Conservation (phyloP, 1,140 invertebrate genomes). For the Phortica variegata region DNA sequence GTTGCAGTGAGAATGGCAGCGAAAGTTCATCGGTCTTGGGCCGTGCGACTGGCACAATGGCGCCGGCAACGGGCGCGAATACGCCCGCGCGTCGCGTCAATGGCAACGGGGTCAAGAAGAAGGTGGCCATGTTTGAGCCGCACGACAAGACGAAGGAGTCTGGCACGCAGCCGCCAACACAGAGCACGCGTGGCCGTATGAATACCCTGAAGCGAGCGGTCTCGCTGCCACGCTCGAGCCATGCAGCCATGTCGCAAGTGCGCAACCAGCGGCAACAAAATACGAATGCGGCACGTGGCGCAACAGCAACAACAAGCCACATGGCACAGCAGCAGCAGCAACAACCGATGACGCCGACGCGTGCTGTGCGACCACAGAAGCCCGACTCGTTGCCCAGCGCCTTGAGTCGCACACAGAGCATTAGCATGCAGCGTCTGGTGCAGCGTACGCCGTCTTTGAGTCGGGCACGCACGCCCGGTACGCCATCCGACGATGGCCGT, state of each 20-base stretch:
- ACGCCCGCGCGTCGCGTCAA: slow-evolving; percentile 33
- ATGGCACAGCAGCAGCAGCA: too few relatives aligned
- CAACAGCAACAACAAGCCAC: slow-evolving; percentile 8
- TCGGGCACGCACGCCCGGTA: slow-evolving; percentile 63
- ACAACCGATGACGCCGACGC: slow-evolving; percentile 48
- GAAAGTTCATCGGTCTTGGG: slow-evolving; percentile 71
- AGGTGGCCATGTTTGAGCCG: slow-evolving; percentile 50
- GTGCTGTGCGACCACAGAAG: slow-evolving; percentile 60
- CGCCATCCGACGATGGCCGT: slow-evolving; percentile 69
- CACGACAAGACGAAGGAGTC: slow-evolving; percentile 33
- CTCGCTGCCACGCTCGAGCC: slow-evolving; percentile 59
- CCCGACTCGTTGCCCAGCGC: slow-evolving; percentile 53
- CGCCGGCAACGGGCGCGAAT: neutral
- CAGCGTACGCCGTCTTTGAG: slow-evolving; percentile 63
- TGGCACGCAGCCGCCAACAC: slow-evolving; percentile 28
- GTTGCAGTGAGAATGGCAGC: slow-evolving; percentile 70
- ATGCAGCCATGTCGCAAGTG: slow-evolving; percentile 59
- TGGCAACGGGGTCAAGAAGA: slow-evolving; percentile 42
- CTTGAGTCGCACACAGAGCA: slow-evolving; percentile 53
- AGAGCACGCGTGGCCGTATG: slow-evolving; percentile 32
- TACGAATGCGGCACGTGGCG: slow-evolving; percentile 47
- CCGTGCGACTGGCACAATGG: slow-evolving; percentile 31
- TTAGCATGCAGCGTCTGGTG: slow-evolving; percentile 60
- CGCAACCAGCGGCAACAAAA: slow-evolving; percentile 44
- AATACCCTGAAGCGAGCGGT: slow-evolving; percentile 58